Percentiles rank a stretch among this genome's conserved stretches.
Evolutionary conservation across 2,797 vertebrate genomes (phyloP).

Genomic region (Spinibarbus caldwelli): DNA sequence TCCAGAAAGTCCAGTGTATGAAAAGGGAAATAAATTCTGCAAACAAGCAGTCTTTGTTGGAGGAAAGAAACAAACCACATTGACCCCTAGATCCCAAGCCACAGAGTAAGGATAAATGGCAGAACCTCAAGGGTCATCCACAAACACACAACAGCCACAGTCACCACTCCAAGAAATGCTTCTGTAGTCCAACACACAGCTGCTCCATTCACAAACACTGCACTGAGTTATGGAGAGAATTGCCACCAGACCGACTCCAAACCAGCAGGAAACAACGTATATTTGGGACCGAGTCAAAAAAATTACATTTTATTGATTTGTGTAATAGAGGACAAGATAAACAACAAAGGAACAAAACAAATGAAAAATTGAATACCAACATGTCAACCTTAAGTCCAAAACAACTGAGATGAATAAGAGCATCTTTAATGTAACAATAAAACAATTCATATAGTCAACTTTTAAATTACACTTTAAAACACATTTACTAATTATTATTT

Average conservation of each 20-base stretch:
- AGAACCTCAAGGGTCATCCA: not conserved
- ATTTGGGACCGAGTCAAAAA: not conserved
- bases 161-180: not conserved
- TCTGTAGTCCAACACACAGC: not conserved
- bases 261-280: not conserved
- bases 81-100: not conserved
- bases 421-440: too few relatives aligned
- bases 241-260: too few relatives aligned
- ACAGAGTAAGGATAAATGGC: not conserved
- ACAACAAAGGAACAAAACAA: too few relatives aligned
- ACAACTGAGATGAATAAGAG: not conserved
- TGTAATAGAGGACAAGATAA: not conserved
- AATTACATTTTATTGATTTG: not conserved
- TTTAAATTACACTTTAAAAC: too few relatives aligned
- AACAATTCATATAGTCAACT: too few relatives aligned
- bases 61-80: conserved; percentile 1
- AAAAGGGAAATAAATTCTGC: not conserved
- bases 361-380: too few relatives aligned
- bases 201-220: not conserved
- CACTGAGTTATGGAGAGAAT: not conserved
- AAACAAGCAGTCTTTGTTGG: not conserved
- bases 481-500: too few relatives aligned
- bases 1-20: not conserved
- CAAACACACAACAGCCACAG: conserved; percentile 5
- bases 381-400: not conserved